Conservation (phyloP, 2,888 invertebrate genomes). For the Ormyrus thymus region DNA sequence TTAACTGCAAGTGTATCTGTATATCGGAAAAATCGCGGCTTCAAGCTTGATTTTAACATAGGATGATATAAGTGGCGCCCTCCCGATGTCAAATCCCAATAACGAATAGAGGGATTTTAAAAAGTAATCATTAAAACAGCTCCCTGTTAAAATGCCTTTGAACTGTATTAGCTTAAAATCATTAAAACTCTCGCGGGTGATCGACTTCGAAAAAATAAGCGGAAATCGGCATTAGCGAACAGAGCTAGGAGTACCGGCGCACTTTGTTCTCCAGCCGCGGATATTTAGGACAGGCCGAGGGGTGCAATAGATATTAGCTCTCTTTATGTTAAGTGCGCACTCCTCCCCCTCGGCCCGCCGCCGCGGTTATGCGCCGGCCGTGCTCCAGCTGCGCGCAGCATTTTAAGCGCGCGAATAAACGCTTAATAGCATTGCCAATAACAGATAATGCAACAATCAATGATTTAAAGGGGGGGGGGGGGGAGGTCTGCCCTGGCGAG, state of each 20-base stretch:
- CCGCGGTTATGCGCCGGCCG: neutral
- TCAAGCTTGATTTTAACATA: no score
- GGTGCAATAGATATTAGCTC: slow-evolving; percentile 29
- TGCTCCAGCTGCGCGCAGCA: neutral
- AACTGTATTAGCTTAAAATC: no score
- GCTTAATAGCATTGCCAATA: slow-evolving; percentile 75
- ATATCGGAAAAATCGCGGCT: no score
- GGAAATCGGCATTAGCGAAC: no score
- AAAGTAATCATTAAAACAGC: no score
- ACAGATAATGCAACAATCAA: slow-evolving; percentile 75
- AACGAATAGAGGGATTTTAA: no score
- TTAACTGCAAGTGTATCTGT: no score
- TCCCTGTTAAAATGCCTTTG: no score
- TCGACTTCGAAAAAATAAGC: no score
- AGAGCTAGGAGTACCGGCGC: neutral
- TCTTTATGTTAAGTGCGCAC: slow-evolving; percentile 29
- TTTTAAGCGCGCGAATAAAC: slow-evolving; percentile 65
- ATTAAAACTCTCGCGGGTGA: no score
- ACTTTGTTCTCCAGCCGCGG: slow-evolving; percentile 13
- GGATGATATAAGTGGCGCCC: no score
- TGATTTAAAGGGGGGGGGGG: slow-evolving; percentile 68
- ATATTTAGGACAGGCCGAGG: slow-evolving; percentile 38
- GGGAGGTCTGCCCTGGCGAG: neutral
- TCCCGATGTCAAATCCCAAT: no score
- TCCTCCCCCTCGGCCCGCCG: neutral